Conservation (phyloP, 2,888 invertebrate species). For the Eristalis arbustorum region DNA sequence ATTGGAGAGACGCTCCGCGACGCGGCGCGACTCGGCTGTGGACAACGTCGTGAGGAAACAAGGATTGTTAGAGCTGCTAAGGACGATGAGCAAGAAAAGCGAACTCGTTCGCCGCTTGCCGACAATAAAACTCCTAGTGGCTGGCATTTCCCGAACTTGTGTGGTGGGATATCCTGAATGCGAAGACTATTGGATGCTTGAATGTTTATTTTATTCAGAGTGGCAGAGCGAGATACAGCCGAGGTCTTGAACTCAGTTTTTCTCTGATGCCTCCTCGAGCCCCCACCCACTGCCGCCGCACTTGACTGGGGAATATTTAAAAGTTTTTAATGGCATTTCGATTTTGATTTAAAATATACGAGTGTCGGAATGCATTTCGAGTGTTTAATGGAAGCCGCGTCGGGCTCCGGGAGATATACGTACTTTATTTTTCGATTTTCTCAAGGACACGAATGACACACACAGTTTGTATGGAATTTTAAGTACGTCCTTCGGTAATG, state of each 20-base stretch:
- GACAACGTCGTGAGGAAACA: not conserved
- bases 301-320: constrained; percentile 54
- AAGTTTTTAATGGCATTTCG: constrained; percentile 59
- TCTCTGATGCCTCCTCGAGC: not conserved
- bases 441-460: constrained; percentile 7
- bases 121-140: constrained; percentile 50
- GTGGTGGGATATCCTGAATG: constrained; percentile 35
- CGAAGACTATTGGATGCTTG: constrained; percentile 35
- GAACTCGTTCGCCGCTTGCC: constrained; percentile 27
- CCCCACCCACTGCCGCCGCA: not conserved
- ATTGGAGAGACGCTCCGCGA: no score
- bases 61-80: constrained; percentile 10
- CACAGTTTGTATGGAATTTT: constrained; percentile 10
- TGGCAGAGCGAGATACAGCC: constrained; percentile 26
- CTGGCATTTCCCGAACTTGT: constrained; percentile 5
- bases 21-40: not conserved
- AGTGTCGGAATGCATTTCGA: constrained; percentile 41
- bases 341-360: constrained; percentile 59
- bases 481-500: constrained; percentile 11
- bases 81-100: constrained; percentile 6
- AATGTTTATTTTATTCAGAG: constrained; percentile 63
- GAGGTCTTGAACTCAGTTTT: not conserved
- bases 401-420: constrained; percentile 9
- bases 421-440: not conserved
- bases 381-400: constrained; percentile 67